These are phyloP conservation scores for Lottia gigantea DNA, from an alignment of 2,888 invertebrate species.

Conservation along the genomic window DNA sequence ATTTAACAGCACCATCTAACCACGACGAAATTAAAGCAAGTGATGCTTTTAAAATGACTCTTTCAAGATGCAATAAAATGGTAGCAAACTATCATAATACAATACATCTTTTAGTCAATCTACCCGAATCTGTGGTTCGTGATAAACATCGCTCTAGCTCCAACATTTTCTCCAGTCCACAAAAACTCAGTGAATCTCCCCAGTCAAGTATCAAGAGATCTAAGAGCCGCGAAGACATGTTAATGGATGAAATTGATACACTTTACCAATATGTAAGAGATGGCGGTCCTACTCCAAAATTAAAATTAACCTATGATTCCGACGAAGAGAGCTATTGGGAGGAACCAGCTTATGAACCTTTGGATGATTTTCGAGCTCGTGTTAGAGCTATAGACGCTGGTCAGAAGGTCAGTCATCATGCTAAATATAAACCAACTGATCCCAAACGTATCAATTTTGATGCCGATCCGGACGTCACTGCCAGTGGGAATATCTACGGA, in stretches of 20 bases:
- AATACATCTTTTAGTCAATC: constrained; percentile 60
- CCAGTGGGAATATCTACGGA: neutral
- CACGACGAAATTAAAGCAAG: constrained; percentile 59
- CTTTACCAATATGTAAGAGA: constrained; percentile 96
- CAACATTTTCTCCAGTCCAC: constrained; percentile 44
- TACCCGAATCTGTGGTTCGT: constrained; percentile 53
- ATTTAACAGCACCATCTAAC: constrained; percentile 75
- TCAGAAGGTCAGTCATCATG: constrained; percentile 42
- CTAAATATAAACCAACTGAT: constrained; percentile 48
- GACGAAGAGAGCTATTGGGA: constrained; percentile 66
- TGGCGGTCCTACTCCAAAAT: constrained; percentile 83
- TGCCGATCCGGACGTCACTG: neutral
- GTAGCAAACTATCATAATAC: constrained; percentile 64
- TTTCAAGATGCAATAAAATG: constrained; percentile 58
- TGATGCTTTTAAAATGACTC: constrained; percentile 42
- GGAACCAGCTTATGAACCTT: constrained; percentile 63
- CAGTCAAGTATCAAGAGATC: constrained; percentile 37
- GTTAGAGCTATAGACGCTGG: constrained; percentile 49
- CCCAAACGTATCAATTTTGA: constrained; percentile 18
- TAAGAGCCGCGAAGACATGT: constrained; percentile 78
- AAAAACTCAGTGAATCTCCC: constrained; percentile 8
- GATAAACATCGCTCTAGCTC: constrained; percentile 38
- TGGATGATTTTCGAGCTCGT: constrained; percentile 55
- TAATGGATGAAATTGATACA: constrained; percentile 89
- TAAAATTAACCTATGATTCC: constrained; percentile 55